Evolutionary conservation across 2,888 invertebrate species (phyloP).

Genomic region (Lochmaea crataegi): DNA sequence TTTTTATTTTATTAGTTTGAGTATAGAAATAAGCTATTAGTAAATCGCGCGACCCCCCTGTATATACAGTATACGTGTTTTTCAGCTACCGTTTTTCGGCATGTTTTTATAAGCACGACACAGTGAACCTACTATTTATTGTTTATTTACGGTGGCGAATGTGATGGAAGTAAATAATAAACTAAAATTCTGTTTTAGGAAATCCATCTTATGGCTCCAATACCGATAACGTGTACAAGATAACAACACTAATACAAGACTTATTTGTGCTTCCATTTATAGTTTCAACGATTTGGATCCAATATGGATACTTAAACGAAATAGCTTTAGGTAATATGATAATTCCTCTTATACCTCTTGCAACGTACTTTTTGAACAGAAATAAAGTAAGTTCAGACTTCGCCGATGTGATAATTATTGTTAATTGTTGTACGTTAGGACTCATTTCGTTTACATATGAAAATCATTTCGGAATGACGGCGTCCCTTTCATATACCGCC

Average conservation of each 20-base stretch:
- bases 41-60: too few relatives aligned
- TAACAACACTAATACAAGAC: conserved; percentile 55
- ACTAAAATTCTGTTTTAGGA: conserved; percentile 49
- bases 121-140: too few relatives aligned
- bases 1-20: too few relatives aligned
- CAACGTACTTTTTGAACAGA: conserved; percentile 50
- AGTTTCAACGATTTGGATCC: conserved; percentile 51
- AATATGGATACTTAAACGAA: conserved; percentile 48
- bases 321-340: conserved; percentile 46
- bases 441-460: conserved; percentile 54
- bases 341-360: conserved; percentile 53
- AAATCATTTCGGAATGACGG: conserved; percentile 58
- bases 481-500: conserved; percentile 57
- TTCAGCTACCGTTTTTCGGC: too few relatives aligned
- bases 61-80: too few relatives aligned
- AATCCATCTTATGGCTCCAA: conserved; percentile 59
- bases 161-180: background rate
- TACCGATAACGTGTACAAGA: conserved; percentile 51
- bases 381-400: conserved; percentile 49
- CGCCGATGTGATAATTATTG: conserved; percentile 43
- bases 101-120: too few relatives aligned
- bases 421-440: conserved; percentile 53
- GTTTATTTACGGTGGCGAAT: too few relatives aligned
- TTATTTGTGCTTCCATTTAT: conserved; percentile 54
- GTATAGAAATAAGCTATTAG: too few relatives aligned